Base-by-base conservation (phyloP, 1,140 invertebrate genomes). In the Neodiprion pinetum region DNA sequence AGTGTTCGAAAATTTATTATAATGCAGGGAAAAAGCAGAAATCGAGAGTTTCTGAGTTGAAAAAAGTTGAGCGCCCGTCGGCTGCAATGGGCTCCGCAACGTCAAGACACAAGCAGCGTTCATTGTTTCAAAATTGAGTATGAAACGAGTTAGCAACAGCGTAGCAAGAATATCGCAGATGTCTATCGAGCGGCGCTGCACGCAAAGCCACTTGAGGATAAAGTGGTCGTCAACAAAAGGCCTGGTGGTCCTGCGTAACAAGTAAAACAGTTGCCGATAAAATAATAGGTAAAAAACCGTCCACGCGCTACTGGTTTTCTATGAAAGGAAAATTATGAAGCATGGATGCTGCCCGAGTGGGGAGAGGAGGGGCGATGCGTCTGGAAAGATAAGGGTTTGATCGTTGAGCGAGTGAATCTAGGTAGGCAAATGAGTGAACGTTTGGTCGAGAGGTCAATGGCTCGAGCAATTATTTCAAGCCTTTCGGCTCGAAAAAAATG, bases 241-340 rank as follows among this genome's bases (percentile, higher is more conserved):
- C 73, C 76, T 78, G 73, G 67, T 79, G 72, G 72, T 73, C 68
- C 75, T 69, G 73, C 73, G 28, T 40, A 40, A 78, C 76, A 83
- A 87, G 81, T 83, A 81, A 86, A 84, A 87, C 86, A 87, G 86
- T 87, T 83, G 81, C 83, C 76, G 80, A 78, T 83, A 84, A 85
- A 84, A 87, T 87, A 87, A 86, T 86, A 84, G 77, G 76, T 72
- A 73, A 75, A 80, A 84, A 84, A 85, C 80, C 66, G 68, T 78
- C 69, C 83, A 87, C 83, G 83, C 84, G 78, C 78, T 80, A 78
- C 76, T 86, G 82, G 78, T 79, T 76, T 77, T 82, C 79, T 78
- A 80, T 82, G 40, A 21, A 47, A 7, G 17, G 40, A 69, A 23
- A 47, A 21, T 47, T 17, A 69, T 69, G 40, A 9, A 14, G 14